Percentiles rank a stretch among this genome's conserved stretches.
These are phyloP conservation scores for Hippasteria phrygiana DNA, from an alignment of 53 echinoderm and acorn worm genomes.

Conservation along the genomic window DNA sequence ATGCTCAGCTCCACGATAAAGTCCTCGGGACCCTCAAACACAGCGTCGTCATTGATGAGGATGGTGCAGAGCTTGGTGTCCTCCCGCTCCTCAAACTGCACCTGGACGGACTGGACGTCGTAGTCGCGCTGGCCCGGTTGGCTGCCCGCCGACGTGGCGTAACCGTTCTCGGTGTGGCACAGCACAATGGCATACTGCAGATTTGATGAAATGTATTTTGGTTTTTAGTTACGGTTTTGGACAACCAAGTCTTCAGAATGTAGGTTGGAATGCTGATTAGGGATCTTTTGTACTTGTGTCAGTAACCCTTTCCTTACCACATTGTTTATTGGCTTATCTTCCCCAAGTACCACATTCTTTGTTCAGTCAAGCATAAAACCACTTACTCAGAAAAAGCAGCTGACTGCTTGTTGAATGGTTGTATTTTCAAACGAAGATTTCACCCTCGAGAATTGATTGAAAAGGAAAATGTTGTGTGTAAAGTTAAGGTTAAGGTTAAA, in stretches of 20 bases:
- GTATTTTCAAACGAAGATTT: too few species aligned
- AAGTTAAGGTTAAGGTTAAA: too few species aligned
- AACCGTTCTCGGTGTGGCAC: constrained; percentile 84
- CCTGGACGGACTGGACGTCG: constrained; percentile 92
- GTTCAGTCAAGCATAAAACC: too few species aligned
- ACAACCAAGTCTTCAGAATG: not conserved
- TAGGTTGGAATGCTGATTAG: not conserved
- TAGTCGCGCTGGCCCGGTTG: constrained; percentile 89
- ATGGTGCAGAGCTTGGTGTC: constrained; percentile 91
- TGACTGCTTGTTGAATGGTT: too few species aligned
- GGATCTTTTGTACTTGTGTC: too few species aligned
- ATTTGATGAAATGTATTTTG: not conserved
- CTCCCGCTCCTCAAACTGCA: constrained; percentile 98
- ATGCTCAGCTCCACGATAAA: constrained; percentile 94
- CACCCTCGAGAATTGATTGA: too few species aligned
- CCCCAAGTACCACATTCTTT: too few species aligned
- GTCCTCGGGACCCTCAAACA: constrained; percentile 91
- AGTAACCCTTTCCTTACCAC: too few species aligned
- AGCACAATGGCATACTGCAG: constrained; percentile 91
- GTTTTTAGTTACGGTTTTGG: too few species aligned
- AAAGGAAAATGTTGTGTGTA: too few species aligned
- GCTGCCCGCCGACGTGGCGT: constrained; percentile 74
- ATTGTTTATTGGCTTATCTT: too few species aligned
- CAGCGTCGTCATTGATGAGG: constrained; percentile 87
- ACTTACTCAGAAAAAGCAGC: too few species aligned